Evolutionary conservation across 2,797 vertebrate species (phyloP), one percentile per base, ranked within the genome.

Genomic region (Phrynocephalus forsythii): DNA sequence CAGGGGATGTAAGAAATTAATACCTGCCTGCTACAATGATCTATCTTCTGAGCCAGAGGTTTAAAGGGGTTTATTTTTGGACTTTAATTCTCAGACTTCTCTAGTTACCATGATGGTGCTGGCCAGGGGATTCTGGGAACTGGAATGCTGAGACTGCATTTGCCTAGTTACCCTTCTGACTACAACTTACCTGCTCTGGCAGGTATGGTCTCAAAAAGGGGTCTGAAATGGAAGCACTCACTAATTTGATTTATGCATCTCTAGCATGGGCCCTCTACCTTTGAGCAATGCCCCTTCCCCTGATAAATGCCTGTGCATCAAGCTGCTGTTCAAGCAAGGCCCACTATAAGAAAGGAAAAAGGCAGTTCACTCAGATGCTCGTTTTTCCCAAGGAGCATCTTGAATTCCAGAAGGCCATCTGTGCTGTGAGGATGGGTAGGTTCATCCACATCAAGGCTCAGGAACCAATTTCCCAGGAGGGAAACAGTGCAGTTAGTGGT

Each of bases 391-490:
- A 22, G 48, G 16, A 6, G 28, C 38, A 50, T 9, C n/a, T 52
- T 69, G 30, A 68, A 50, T 76, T 81, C 30, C 76, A 28, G 75
- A 69, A 56, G 24, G 24, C 81, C 63, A 44, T 85, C 78, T 85
- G 69, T 44, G 13, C 20, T 18, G n/a, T 76, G 44, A 76, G 28
- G n/a, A 84, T 75, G 48, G 44, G 20, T 71, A 50, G 75, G 33
- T 60, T 79, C 81, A 26, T 79, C 48, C 75, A 71, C 73, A 63
- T 80, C 71, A 82, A 82, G 71, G 78, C 83, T 48, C 83, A 75
- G 60, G 77, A 88, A 68, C 67, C 78, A 85, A 81, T 85, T 81
- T 85, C n/a, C 13, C 28, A 52, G 60, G 30, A 66, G 56, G 68
- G 67, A 88, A 84, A 84, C 76, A 52, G 38, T 60, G 10, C 68